Conservation (phyloP, 2,797 vertebrate species). For the Delichon dasypus region DNA sequence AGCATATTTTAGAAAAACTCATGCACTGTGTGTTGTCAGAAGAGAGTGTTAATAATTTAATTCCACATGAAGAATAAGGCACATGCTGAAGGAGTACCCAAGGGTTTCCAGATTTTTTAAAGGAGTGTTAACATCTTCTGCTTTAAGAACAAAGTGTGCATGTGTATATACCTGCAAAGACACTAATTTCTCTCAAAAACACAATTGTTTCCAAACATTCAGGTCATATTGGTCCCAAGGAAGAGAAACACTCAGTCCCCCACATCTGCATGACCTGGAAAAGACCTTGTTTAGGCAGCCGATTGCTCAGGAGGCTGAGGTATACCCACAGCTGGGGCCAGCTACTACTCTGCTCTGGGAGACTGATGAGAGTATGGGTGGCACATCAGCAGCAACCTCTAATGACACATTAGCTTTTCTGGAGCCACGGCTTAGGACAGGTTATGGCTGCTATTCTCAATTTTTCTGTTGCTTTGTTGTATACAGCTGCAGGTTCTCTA, state of each 20-base stretch:
- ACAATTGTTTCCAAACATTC: not conserved
- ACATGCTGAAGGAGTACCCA: not conserved
- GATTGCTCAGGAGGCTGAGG: not conserved
- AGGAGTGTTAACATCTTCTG: not conserved
- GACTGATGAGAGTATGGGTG: not conserved
- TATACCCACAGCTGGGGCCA: not conserved
- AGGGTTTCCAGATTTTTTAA: not conserved
- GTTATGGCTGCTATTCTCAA: not conserved
- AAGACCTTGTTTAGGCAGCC: not conserved
- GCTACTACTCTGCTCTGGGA: not conserved
- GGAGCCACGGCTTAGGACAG: not conserved
- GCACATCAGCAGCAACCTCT: not conserved
- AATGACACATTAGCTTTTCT: not conserved
- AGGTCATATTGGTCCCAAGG: not conserved
- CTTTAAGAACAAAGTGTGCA: not conserved
- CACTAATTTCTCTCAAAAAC: not conserved
- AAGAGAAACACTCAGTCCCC: not conserved
- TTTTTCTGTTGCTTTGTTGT: not conserved
- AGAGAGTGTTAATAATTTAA: not conserved
- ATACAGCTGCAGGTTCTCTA: not conserved
- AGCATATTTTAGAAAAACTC: not conserved
- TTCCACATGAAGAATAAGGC: rapidly evolving
- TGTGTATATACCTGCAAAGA: not conserved
- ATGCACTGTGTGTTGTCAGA: not conserved
- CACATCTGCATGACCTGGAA: not conserved